Percentiles rank a stretch among this genome's conserved stretches.
Conservation (phyloP, 2,888 invertebrate genomes). For the Drosophila demipolita region DNA sequence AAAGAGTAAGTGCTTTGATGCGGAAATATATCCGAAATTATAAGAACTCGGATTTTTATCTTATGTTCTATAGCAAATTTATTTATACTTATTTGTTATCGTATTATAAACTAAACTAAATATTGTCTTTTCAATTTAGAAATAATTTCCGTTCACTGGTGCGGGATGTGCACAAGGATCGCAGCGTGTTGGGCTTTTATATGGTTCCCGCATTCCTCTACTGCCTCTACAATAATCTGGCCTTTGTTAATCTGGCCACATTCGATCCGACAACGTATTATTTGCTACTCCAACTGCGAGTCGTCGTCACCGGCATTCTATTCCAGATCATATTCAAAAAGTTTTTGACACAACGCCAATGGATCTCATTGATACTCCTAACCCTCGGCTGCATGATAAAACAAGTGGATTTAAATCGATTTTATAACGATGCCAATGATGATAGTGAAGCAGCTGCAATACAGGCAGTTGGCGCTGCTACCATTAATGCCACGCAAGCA, state of each 20-base stretch:
- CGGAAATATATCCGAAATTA: not conserved
- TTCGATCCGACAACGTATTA: constrained; percentile 98
- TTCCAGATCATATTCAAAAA: constrained; percentile 95
- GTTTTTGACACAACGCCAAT: constrained; percentile 91
- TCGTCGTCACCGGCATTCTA: constrained; percentile 95
- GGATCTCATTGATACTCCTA: constrained; percentile 94
- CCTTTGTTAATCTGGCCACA: constrained; percentile 94
- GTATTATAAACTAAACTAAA: not conserved
- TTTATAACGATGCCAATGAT: constrained; percentile 76
- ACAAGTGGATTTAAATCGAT: constrained; percentile 87
- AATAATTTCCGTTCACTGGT: constrained; percentile 73
- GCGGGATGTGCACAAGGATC: constrained; percentile 86
- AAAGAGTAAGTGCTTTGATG: constrained; percentile 86
- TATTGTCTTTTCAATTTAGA: constrained; percentile 37
- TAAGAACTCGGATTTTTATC: not conserved
- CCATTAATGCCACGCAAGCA: constrained; percentile 1
- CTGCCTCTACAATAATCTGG: constrained; percentile 97
- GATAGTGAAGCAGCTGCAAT: constrained; percentile 63
- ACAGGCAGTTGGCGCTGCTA: constrained; percentile 12
- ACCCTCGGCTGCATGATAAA: constrained; percentile 97
- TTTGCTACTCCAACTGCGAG: constrained; percentile 94
- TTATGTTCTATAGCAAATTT: not conserved
- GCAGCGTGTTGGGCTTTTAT: constrained; percentile 90
- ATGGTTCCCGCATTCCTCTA: constrained; percentile 96
- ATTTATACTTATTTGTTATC: constrained; percentile 5